These are phyloP conservation scores for Cenopis cana DNA, from an alignment of 2,888 invertebrate genomes.

Conservation along the genomic window DNA sequence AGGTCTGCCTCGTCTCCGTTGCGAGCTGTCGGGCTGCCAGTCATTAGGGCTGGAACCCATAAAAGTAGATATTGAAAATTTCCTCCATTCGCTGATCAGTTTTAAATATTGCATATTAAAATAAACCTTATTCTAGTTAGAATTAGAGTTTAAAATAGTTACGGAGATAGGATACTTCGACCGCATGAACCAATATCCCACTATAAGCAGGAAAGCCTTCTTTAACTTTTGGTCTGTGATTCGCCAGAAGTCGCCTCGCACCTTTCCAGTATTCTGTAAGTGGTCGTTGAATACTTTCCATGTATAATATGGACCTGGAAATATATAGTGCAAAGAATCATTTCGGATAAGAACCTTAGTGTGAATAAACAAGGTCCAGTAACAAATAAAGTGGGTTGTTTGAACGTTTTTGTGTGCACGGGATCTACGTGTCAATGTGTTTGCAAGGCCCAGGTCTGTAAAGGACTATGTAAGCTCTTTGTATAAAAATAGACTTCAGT, in stretches of 20 bases:
- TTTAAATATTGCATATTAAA: too few relatives aligned
- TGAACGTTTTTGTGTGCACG: too few relatives aligned
- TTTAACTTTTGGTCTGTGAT: conserved; percentile 86
- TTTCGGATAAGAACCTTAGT: not conserved
- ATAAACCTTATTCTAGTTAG: not conserved
- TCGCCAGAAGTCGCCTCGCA: conserved; percentile 82
- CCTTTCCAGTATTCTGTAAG: conserved; percentile 83
- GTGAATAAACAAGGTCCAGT: not conserved
- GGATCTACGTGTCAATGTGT: too few relatives aligned
- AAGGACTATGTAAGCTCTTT: not conserved
- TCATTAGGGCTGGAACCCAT: too few relatives aligned
- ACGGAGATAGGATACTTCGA: conserved; percentile 85
- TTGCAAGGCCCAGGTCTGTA: too few relatives aligned
- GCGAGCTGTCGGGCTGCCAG: too few relatives aligned
- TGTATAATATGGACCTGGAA: conserved; percentile 93
- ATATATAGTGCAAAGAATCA: not conserved
- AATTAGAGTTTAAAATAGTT: conserved; percentile 29
- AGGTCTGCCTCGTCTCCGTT: too few relatives aligned
- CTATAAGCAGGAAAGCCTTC: conserved; percentile 84
- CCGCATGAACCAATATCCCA: conserved; percentile 82
- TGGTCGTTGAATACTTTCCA: conserved; percentile 91
- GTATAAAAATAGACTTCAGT: not conserved
- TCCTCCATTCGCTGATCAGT: too few relatives aligned
- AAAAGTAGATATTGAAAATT: too few relatives aligned
- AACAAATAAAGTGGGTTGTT: too few relatives aligned